Evolutionary conservation across 2,888 invertebrate genomes (phyloP), one percentile per base, ranked within the genome.

Genomic region (Euzophera pinguis): DNA sequence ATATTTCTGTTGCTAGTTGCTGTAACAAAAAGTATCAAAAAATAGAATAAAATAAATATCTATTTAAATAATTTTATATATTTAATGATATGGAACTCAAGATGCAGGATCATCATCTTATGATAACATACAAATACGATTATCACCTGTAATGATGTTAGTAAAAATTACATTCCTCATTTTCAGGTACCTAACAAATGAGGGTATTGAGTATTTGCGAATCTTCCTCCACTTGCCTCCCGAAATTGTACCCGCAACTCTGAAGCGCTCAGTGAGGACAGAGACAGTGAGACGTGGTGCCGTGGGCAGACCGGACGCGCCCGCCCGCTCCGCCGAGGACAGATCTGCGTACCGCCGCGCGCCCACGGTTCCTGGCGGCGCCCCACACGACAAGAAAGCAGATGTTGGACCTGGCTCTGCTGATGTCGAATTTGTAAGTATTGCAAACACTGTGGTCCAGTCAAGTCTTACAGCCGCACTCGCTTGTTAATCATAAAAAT

Each of bases 191-290:
- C 92, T 99, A 67, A 99, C 98, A 62, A 99, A 99, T 81, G 98
- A 99, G 75, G 99, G 99, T 65, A 99, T 99, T 81, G 97, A 97
- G 81, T 99, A 98, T 85, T 91, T 99, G 63, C 93, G 99, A 63
- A 96, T 96, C 75, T 99, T 96, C 90, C 93, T 99, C 61, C 98
- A 99, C 78, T 92, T 99, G 75, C 99, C 99, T 7, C 95, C 98
- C 60, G 99, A 99, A 93, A 99, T 99, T 87, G 99, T 99, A 34
- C 99, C 99, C 37, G 95, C 98, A 1, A 99, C 99, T 0, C 92
- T 99, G 63, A 99, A 98, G 91, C 94, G 98, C 61, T 97, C 97
- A 66, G 93, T 94, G 8, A 93, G 97, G 62, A 93, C 96, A 3
- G 98, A 98, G 82, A 94, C 97, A 1, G 94, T 95, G 32, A 93